Base-by-base conservation (phyloP, 2,888 invertebrate genomes). In the Carcina quercana region DNA sequence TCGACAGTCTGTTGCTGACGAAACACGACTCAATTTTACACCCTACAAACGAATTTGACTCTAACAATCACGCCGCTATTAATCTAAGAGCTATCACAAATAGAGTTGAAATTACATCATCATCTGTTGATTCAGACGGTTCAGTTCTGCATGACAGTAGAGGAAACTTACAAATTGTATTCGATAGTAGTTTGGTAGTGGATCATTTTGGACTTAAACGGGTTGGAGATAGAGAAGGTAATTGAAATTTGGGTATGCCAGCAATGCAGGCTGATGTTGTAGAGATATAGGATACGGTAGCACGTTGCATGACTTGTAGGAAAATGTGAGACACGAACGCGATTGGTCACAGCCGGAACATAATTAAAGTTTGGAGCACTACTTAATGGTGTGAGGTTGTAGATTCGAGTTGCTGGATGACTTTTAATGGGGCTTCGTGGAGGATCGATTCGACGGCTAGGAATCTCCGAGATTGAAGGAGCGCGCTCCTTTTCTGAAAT, bases 301-400 rank as follows among this genome's bases (percentile, higher is more conserved):
- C 83, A 78, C 75, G 80, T 70, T 63, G 83, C 68, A 82, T 83
- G 83, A 83, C 83, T 80, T 51, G 70, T 63, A 78, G 69, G 80
- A 39, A 75, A 71, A 62, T 62, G 60, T 66, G 75, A 72, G 80
- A 79, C 82, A 83, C 80, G 83, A 83, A 72, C 76, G 63, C 76
- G 71, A 83, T 83, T 83, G 83, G 83, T 78, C 82, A 83, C 83
- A 83, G 80, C 64, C 74, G 57, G 75, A 79, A 83, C 71, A 75
- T 82, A 83, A 83, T 83, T 83, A 83, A 83, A 83, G 80, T 83
- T 83, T 76, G 76, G 79, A 74, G 73, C 74, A 76, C 70, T 72
- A 72, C 67, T 71, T 80, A 79, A 82, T 83, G 76, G 78, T 73
- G 76, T 78, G 74, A 76, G 66, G 72, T 66, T 66, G 66, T 65